phyloP scores from a whole-genome alignment of 2,797 vertebrate genomes.

The Brotula barbata region DNA sequence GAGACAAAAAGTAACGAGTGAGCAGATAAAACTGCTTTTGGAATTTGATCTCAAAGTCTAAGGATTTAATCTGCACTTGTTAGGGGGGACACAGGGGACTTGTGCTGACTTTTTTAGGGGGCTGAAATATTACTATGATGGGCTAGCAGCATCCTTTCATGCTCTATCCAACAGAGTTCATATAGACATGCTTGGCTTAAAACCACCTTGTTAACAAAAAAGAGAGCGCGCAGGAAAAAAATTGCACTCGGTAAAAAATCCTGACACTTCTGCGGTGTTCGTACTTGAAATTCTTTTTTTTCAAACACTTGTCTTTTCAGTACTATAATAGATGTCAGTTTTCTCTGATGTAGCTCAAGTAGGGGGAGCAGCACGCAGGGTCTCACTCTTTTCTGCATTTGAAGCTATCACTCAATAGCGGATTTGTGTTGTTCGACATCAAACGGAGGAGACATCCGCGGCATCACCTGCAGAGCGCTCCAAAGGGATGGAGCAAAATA shows the following conservation, averaged over 20 bases:
- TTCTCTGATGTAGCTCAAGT: conserved; percentile 96
- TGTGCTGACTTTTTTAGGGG: conserved; percentile 85
- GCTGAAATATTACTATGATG: conserved; percentile 91
- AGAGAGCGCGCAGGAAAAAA: conserved; percentile 74
- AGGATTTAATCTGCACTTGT: conserved; percentile 69
- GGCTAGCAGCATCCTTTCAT: conserved; percentile 84
- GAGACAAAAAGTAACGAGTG: conserved; percentile 46
- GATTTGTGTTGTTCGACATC: conserved; percentile 98
- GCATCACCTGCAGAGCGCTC: conserved; percentile 96
- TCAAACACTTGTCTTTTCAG: conserved; percentile 98
- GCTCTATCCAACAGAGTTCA: conserved; percentile 94
- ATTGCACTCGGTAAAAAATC: conserved; percentile 88
- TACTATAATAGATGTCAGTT: conserved; percentile 99
- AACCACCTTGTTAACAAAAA: conserved; percentile 98
- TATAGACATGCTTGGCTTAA: conserved; percentile 95
- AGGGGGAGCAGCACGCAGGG: conserved; percentile 86
- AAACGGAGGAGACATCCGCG: conserved; percentile 84
- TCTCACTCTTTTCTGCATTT: conserved; percentile 91
- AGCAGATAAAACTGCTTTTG: conserved; percentile 40
- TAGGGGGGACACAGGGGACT: conserved; percentile 80
- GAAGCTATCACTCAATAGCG: conserved; percentile 92
- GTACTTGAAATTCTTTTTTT: conserved; percentile 89
- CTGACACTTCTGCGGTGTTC: conserved; percentile 87
- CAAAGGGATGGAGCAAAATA: conserved; percentile 95
- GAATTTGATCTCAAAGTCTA: conserved; percentile 52